Base-by-base conservation (phyloP, 2,888 invertebrate species). In the Axea sp. region DNA sequence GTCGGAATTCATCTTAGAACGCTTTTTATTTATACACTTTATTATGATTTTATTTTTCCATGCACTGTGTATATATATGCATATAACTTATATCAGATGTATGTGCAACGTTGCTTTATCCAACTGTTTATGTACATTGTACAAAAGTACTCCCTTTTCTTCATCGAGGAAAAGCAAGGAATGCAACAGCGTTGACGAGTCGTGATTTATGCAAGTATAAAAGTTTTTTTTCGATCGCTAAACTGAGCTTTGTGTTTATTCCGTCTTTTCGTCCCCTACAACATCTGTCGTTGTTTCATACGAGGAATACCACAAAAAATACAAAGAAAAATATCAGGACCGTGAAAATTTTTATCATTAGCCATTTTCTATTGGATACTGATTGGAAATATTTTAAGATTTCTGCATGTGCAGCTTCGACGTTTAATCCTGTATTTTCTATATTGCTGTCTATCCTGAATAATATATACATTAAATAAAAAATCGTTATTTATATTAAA, bases 261-360 rank as follows among this genome's bases (percentile, higher is more conserved):
- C 31, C 24, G 7, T 39, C 9, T 37, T 24, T 19, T 19, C 3
- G 19, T 19, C 4, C 19, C 9, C 28, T 31, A 11, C n/a, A 76
- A 57, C 45, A 49, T 57, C 19, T 26, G 90, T 93, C 28, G 7
- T 31, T 41, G n/a, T 37, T 62, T 75, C 55, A 95, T 82, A 97
- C 96, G 91, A 99, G 91, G 89, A 99, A 98, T 80, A 99, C 93
- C 86, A 99, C 95, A 90, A 99, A 99, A 88, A 99, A 96, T 88
- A 99, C 94, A 88, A 99, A 99, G 91, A 99, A 99, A 86, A 98
- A 95, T 91, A 99, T 97, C 57, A 99, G 91, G 74, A 99, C 96
- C 53, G 95, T 99, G 89, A 99, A 99, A 78, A 99, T 94, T 91
- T 99, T 99, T 81, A 99, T 95, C 98, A 99, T 99, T 22, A 99